phyloP scores from a whole-genome alignment of 1,140 invertebrate genomes.

The Drosophila littoralis region DNA sequence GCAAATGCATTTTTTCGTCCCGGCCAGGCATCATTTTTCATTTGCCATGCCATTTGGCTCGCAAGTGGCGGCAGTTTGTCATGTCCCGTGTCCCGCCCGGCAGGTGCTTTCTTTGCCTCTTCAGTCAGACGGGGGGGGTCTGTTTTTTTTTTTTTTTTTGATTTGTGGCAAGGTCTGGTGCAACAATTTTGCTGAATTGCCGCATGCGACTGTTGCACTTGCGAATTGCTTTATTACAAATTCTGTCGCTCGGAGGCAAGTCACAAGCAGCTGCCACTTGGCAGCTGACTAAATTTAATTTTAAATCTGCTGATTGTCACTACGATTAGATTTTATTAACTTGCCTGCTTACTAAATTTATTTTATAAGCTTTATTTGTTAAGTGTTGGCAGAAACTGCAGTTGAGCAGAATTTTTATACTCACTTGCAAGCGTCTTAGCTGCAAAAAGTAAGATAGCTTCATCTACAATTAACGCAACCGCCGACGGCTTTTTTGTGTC shows the following conservation, averaged over 20 bases:
- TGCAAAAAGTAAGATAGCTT: neutral
- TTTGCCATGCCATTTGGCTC: conserved; percentile 48
- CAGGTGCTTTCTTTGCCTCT: conserved; percentile 24
- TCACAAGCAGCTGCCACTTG: conserved; percentile 33
- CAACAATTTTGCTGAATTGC: conserved; percentile 41
- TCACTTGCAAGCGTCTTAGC: neutral
- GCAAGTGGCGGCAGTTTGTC: conserved; percentile 70
- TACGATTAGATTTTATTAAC: conserved; percentile 13
- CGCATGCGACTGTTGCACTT: conserved; percentile 35
- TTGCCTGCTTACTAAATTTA: neutral
- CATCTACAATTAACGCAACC: no score
- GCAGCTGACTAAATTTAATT: conserved; percentile 40
- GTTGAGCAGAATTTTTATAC: neutral
- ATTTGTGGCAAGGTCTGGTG: conserved; percentile 46
- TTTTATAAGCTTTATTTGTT: no score
- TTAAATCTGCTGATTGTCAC: conserved; percentile 19
- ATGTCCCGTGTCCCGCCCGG: conserved; percentile 33
- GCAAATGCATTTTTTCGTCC: conserved; percentile 59
- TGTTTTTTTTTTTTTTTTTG: conserved; percentile 27
- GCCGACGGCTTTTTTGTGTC: no score
- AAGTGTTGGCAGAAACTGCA: neutral
- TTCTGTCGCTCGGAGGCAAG: conserved; percentile 31
- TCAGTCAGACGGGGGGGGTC: conserved; percentile 1
- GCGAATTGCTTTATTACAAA: conserved; percentile 48
- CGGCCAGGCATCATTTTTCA: conserved; percentile 68